Evolutionary conservation across 2,888 invertebrate species (phyloP).

Genomic region (Anthophora plumipes): DNA sequence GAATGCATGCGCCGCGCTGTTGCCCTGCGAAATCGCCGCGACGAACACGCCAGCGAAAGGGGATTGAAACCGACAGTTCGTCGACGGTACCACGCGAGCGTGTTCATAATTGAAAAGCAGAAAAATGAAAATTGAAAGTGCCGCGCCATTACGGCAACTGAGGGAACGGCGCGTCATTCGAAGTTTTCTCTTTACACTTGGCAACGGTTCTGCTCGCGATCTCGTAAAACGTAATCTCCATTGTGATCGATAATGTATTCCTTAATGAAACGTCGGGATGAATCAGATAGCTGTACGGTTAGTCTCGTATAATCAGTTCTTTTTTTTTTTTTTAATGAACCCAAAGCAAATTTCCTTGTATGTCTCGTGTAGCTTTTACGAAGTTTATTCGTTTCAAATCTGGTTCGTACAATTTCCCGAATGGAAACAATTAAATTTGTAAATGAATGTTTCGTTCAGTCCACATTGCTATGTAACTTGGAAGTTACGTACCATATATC

Average conservation of each 20-base stretch:
- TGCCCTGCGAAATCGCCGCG: constrained; percentile 45
- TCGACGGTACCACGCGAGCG: constrained; percentile 35
- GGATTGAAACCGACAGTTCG: constrained; percentile 38
- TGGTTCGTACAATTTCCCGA: too few species aligned
- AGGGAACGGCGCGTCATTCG: neutral
- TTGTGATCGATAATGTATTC: constrained; percentile 36
- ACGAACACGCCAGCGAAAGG: constrained; percentile 35
- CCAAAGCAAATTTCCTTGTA: neutral
- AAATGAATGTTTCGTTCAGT: too few species aligned
- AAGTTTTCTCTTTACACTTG: constrained; percentile 36
- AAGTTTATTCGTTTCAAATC: neutral
- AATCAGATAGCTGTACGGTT: constrained; percentile 1
- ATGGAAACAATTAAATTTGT: too few species aligned
- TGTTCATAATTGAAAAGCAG: constrained; percentile 49
- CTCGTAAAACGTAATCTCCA: constrained; percentile 26
- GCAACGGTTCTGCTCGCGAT: constrained; percentile 28
- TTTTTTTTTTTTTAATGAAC: neutral
- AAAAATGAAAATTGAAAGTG: constrained; percentile 55
- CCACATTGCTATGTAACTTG: too few species aligned
- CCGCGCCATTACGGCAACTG: constrained; percentile 8
- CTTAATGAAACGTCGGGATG: constrained; percentile 21
- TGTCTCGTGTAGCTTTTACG: neutral
- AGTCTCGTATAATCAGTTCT: too few species aligned
- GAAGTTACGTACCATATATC: too few species aligned
- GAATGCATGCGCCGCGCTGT: constrained; percentile 45